Percentiles rank a stretch among this genome's conserved stretches.
These are phyloP conservation scores for Lycodopsis pacificus DNA, from an alignment of 2,797 vertebrate genomes.

Conservation along the genomic window DNA sequence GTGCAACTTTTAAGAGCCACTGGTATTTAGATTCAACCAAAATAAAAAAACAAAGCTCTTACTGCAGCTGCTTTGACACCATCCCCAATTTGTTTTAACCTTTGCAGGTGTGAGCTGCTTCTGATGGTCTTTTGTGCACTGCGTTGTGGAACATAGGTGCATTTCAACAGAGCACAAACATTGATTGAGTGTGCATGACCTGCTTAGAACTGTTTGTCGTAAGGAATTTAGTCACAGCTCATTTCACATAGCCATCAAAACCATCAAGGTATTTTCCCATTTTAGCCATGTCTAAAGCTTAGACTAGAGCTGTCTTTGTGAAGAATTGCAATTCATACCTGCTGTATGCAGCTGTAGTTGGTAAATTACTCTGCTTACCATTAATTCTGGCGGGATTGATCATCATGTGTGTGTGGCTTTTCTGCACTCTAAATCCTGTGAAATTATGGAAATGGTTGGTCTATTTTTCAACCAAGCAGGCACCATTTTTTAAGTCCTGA, in stretches of 20 bases:
- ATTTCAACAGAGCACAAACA: background rate
- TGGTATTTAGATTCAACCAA: background rate
- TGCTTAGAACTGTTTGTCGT: background rate
- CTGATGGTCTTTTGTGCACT: background rate
- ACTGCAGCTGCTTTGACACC: background rate
- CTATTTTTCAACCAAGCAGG: background rate
- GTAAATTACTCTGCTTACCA: constrained; percentile 6
- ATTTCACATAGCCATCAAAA: background rate
- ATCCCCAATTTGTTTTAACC: background rate
- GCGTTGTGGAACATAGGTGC: background rate
- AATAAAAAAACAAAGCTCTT: background rate
- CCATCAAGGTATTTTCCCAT: background rate
- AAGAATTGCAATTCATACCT: constrained; percentile 2
- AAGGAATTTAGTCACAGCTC: background rate
- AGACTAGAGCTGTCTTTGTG: background rate
- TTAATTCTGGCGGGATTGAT: background rate
- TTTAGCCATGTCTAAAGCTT: background rate
- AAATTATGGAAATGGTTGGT: constrained; percentile 3
- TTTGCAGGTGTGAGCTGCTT: background rate
- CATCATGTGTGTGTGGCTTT: background rate
- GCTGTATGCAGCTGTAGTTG: background rate
- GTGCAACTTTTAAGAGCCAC: background rate
- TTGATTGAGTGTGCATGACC: background rate
- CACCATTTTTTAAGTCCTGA: constrained; percentile 10
- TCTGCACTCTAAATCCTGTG: background rate